Percentiles rank a stretch among this genome's conserved stretches.
Evolutionary conservation across 2,888 invertebrate species (phyloP).

Genomic region (Apodemia duryi): DNA sequence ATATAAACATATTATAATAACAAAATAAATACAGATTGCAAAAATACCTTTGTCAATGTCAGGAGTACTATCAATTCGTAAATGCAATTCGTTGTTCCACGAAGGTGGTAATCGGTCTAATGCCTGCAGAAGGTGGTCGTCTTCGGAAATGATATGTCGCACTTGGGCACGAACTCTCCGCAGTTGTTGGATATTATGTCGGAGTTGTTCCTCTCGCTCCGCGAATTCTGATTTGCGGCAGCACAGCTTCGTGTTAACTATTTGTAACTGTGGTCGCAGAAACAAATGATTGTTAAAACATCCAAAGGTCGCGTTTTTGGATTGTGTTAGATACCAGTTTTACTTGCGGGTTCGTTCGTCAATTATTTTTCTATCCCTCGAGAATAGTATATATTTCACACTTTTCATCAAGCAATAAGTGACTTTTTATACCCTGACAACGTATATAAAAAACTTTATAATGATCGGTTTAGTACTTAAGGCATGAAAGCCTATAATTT

Average conservation of each 20-base stretch:
- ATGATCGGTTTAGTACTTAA: too few species aligned
- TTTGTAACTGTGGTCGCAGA: slow-evolving; percentile 47
- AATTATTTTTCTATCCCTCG: too few species aligned
- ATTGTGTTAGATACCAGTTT: too few species aligned
- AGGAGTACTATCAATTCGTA: slow-evolving; percentile 34
- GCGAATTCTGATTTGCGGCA: slow-evolving; percentile 53
- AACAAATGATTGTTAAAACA: not conserved
- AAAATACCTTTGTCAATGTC: slow-evolving; percentile 46
- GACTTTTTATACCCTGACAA: too few species aligned
- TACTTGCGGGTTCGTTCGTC: too few species aligned
- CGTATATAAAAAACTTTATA: too few species aligned
- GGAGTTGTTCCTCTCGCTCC: slow-evolving; percentile 47
- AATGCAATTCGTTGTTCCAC: slow-evolving; percentile 35
- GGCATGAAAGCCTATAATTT: too few species aligned
- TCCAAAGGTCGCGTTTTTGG: not conserved
- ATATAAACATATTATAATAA: too few species aligned
- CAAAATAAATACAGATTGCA: too few species aligned
- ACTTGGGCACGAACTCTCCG: slow-evolving; percentile 49
- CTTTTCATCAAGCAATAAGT: too few species aligned
- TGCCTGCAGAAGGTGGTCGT: slow-evolving; percentile 42
- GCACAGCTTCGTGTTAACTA: slow-evolving; percentile 57
- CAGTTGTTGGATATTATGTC: slow-evolving; percentile 45
- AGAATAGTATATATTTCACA: too few species aligned
- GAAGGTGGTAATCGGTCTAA: slow-evolving; percentile 34
- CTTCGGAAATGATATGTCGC: slow-evolving; percentile 46